phyloP scores from a whole-genome alignment of 2,113 vertebrate genomes.

The Marmota flaviventris region DNA sequence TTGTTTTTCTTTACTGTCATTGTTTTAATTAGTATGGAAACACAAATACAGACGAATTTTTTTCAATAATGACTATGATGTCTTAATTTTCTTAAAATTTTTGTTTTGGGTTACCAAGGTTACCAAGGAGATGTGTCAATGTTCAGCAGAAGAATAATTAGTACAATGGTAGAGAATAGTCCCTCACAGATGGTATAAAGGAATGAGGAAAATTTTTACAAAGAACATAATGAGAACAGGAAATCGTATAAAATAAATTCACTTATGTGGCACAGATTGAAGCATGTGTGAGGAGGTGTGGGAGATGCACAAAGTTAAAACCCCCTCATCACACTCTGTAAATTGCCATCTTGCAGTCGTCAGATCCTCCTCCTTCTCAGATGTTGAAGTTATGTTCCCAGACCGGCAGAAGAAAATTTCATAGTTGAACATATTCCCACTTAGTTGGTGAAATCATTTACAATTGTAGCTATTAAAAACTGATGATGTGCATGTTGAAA shows the following conservation, averaged over 20 bases:
- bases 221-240: constrained; percentile 65
- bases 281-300: constrained; percentile 43
- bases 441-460: constrained; percentile 79
- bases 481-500: constrained; percentile 71
- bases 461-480: constrained; percentile 77
- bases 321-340: constrained; percentile 51
- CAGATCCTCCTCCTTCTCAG: constrained; percentile 69
- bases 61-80: constrained; percentile 7
- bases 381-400: constrained; percentile 63
- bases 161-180: constrained; percentile 28
- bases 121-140: constrained; percentile 36
- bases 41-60: not conserved
- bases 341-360: constrained; percentile 66
- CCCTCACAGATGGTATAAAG: constrained; percentile 60
- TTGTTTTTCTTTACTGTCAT: constrained; percentile 31
- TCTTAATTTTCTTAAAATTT: constrained; percentile 42
- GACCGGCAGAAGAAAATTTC: constrained; percentile 75
- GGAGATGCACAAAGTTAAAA: constrained; percentile 63
- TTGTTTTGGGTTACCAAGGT: constrained; percentile 1
- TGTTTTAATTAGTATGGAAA: constrained; percentile 49
- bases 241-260: constrained; percentile 49
- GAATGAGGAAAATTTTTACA: constrained; percentile 63
- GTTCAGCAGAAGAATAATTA: constrained; percentile 60
- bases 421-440: constrained; percentile 66
- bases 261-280: constrained; percentile 48